Evolutionary conservation across 2,888 invertebrate genomes (phyloP).

Genomic region (Mycogona germanica): DNA sequence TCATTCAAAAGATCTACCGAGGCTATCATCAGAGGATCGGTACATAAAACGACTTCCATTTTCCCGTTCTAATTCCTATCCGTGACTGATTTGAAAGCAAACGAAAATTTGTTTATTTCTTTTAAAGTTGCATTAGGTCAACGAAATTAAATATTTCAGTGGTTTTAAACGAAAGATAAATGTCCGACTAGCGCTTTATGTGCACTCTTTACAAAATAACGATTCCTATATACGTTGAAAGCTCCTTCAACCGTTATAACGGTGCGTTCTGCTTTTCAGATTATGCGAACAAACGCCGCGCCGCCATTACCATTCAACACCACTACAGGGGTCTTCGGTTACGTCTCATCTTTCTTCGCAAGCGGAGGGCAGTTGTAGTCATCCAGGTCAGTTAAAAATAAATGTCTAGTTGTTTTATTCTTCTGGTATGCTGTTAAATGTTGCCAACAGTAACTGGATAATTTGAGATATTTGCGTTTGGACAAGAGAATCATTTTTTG

Average conservation of each 20-base stretch:
- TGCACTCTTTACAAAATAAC: too few species aligned
- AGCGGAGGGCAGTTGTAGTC: conserved; percentile 69
- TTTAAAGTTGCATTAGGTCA: too few species aligned
- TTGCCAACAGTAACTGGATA: too few species aligned
- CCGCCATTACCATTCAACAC: conserved; percentile 63
- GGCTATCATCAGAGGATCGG: conserved; percentile 48
- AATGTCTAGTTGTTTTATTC: conserved; percentile 31
- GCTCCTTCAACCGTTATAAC: too few species aligned
- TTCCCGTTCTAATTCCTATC: background rate
- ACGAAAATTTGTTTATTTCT: too few species aligned
- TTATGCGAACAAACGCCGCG: conserved; percentile 50
- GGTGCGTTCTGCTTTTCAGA: conserved; percentile 36
- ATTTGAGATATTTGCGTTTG: too few species aligned
- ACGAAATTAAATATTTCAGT: too few species aligned
- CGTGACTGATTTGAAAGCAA: background rate
- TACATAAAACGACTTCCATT: conserved; percentile 22
- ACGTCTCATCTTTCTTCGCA: conserved; percentile 62
- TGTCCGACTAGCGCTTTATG: too few species aligned
- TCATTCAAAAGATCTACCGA: conserved; percentile 63
- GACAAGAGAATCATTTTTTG: too few species aligned
- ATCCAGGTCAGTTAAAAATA: conserved; percentile 46
- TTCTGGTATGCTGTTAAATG: background rate
- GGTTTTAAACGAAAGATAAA: too few species aligned
- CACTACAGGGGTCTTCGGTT: conserved; percentile 76
- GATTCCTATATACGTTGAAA: too few species aligned